Percentiles rank a stretch among this genome's conserved stretches.
Evolutionary conservation across 2,888 invertebrate genomes (phyloP).

Genomic region (Ectemnius cavifrons): DNA sequence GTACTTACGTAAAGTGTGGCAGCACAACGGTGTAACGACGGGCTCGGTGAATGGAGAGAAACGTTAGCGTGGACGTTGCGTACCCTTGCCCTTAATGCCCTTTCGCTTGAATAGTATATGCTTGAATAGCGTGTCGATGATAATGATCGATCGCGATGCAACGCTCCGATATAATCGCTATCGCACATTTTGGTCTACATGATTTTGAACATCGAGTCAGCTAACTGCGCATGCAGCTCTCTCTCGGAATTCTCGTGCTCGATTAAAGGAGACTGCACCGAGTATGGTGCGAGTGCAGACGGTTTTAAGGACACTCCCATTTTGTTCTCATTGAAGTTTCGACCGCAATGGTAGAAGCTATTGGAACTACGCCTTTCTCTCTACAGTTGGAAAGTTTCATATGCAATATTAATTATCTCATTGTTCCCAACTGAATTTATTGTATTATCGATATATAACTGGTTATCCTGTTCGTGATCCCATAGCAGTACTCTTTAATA

Average conservation of each 20-base stretch:
- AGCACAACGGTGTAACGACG: conserved; percentile 36
- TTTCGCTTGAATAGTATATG: neutral
- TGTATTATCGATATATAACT: no score
- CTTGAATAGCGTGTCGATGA: neutral
- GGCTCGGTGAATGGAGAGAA: conserved; percentile 30
- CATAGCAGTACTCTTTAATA: neutral
- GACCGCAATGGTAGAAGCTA: no score
- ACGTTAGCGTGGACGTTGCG: conserved; percentile 27
- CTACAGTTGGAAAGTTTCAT: no score
- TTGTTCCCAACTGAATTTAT: no score
- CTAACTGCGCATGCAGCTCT: neutral
- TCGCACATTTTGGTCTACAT: neutral
- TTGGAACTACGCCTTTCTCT: no score
- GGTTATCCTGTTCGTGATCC: neutral
- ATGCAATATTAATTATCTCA: no score
- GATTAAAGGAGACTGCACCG: conserved; percentile 3
- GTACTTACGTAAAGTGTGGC: conserved; percentile 59
- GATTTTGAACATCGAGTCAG: neutral
- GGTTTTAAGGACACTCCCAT: conserved; percentile 1
- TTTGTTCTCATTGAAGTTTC: neutral
- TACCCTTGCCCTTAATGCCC: conserved; percentile 27
- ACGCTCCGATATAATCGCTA: neutral
- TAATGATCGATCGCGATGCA: neutral
- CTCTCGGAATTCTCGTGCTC: neutral
- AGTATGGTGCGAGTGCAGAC: neutral